Evolutionary conservation across 2,113 vertebrate species (phyloP), one percentile per base, ranked within the genome.

Genomic region (Tylochromis polylepis): DNA sequence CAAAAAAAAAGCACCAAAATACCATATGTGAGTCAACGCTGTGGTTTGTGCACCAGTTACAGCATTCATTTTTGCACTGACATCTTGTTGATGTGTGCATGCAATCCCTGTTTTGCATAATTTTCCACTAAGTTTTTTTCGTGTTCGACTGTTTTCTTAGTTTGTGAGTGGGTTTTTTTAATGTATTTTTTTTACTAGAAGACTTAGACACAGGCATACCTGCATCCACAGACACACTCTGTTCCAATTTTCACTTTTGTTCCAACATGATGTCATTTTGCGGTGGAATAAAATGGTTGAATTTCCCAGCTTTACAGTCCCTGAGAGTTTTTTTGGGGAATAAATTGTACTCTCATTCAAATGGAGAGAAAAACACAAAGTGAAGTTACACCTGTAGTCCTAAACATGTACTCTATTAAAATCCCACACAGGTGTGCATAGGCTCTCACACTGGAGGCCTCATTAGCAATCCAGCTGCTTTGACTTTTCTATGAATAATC

Each of bases 391-490:
- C 31, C 24, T 27, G 3, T 22, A 78, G 49, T 79, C 11, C 46
- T 67, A 18, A 83, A 78, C 5, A 4, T 46, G 58, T 22, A 75
- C 59, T 31, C 6, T 75, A 51, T 87, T 85, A 83, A 53, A 34
- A 55, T 5, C 22, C 38, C 27, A 49, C 77, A 41, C 87, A 75
- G 22, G 7, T 36, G 34, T 15, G 70, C n/a, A 20, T 10, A 59
- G 31, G 58, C 1, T 59, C 38, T 79, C 53, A 90, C 81, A 53
- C 85, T 46, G 38, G 77, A 85, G 67, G 86, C 81, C 86, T 93
- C 92, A 94, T 93, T 95, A 94, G 89, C 67, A 91, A 91, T 90
- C 67, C 84, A 88, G 82, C 79, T 88, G 82, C 58, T 85, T 82
- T 91, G 79, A 90, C 67, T 87, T 36, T 8, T 82, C 67, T 89